Conservation (phyloP, 2,797 vertebrate genomes). For the Rhinichthys osculus region DNA sequence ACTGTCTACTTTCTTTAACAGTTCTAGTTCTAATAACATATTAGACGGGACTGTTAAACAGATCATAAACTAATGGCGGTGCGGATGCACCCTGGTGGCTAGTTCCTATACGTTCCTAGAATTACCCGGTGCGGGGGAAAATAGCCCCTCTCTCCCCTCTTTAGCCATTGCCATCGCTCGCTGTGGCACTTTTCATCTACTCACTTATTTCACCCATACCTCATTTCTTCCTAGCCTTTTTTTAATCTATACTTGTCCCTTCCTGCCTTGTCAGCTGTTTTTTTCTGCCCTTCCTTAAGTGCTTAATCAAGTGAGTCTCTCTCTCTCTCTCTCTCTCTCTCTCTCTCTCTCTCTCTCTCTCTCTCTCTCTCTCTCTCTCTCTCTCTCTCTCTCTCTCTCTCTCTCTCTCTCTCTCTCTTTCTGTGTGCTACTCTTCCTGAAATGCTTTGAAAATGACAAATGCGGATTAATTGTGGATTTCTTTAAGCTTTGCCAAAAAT, state of each 20-base stretch:
- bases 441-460: conserved; percentile 57
- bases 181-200: background rate
- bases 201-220: background rate
- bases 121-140: too few relatives aligned
- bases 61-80: too few relatives aligned
- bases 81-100: too few relatives aligned
- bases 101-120: too few relatives aligned
- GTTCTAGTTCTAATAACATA: too few relatives aligned
- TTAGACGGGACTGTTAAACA: too few relatives aligned
- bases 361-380: too few relatives aligned
- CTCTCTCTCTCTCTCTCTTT: too few relatives aligned
- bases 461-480: conserved; percentile 61
- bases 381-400: background rate
- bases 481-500: conserved; percentile 57
- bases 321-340: background rate
- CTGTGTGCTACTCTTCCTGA: background rate
- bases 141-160: background rate
- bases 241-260: conserved; percentile 15
- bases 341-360: too few relatives aligned
- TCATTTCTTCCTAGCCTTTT: background rate
- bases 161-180: background rate
- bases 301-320: conserved; percentile 19
- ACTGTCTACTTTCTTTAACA: too few relatives aligned
- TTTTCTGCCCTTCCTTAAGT: conserved; percentile 29
- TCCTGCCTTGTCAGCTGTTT: conserved; percentile 20